Evolutionary conservation across 2,113 vertebrate genomes (phyloP), one percentile per base, ranked within the genome.

Genomic region (Nothoprocta pentlandii): DNA sequence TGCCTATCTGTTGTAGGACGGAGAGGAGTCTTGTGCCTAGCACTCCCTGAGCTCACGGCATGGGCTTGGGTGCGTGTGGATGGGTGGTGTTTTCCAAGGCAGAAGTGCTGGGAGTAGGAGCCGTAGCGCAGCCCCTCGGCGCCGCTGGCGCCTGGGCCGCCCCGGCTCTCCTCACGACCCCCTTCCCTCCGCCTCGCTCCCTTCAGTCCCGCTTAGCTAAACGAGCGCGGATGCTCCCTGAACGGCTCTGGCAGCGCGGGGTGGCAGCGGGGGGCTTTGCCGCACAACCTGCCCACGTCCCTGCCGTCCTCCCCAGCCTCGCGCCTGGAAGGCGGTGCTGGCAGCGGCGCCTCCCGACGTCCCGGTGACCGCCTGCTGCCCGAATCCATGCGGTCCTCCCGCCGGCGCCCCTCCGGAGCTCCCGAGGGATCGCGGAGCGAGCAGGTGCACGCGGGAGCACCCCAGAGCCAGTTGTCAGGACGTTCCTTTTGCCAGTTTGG

Each of bases 111-210:
- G 28, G 53, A 51, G 8, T 9, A 26, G 62, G 34, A 79, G n/a
- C 49, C 26, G 25, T 8, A 3, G 3, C 41, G 74, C 26, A 74
- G 17, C 61, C 70, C 32, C 62, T 80, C 34, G 12, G 23, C 39
- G 19, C 16, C 54, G 5, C 12, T 84, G 39, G 20, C 61, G 21
- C 17, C 22, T 36, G 4, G 16, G 71, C 42, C 64, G 16, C 6
- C 51, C 67, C 23, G 30, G 47, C 9, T 26, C 19, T 34, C 34
- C 11, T 59, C 23, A 11, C 49, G 76, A 42, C 47, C 53, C 20
- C 26, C 14, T 63, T 75, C 12, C 16, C 7, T 91, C 32, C 22
- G 5, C 36, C 36, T 44, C 5, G 34, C 66, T 41, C 0, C 0
- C 46, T 80, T 64, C 39, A 41, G 0, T 68, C 61, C 51, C 34